Evolutionary conservation across 2,113 vertebrate species (phyloP).

Genomic region (Lanius collurio): DNA sequence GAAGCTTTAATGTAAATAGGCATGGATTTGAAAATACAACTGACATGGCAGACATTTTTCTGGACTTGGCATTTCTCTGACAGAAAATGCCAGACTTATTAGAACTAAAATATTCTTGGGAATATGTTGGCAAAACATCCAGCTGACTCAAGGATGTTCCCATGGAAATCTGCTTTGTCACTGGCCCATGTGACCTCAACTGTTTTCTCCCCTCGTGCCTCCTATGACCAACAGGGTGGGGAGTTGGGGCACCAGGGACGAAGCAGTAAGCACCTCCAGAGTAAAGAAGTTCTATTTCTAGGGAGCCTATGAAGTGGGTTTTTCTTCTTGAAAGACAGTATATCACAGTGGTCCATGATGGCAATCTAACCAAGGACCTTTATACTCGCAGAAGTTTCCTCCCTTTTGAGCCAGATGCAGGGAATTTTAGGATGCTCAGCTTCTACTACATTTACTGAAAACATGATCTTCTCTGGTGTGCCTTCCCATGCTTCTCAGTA

Average conservation of each 20-base stretch:
- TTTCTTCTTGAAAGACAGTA: neutral
- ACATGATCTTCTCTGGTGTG: neutral
- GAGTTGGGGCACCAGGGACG: neutral
- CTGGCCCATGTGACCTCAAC: neutral
- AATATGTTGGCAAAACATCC: neutral
- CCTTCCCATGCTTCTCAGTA: neutral
- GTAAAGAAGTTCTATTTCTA: neutral
- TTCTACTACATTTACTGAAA: neutral
- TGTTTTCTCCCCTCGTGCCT: neutral
- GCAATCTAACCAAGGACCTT: neutral
- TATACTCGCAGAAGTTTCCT: rapidly evolving
- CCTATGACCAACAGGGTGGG: rapidly evolving
- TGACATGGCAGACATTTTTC: neutral
- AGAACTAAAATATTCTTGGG: neutral
- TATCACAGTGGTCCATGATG: rapidly evolving
- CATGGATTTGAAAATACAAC: neutral
- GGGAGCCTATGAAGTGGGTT: neutral
- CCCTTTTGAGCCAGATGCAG: neutral
- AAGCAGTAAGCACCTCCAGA: neutral
- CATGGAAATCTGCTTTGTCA: neutral
- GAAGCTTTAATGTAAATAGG: neutral
- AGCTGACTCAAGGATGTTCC: neutral
- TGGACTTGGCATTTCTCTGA: neutral
- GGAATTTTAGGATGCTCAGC: neutral
- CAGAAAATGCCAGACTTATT: neutral